Evolutionary conservation across 2,888 invertebrate species (phyloP).

Genomic region (Chromoteleia sp.): DNA sequence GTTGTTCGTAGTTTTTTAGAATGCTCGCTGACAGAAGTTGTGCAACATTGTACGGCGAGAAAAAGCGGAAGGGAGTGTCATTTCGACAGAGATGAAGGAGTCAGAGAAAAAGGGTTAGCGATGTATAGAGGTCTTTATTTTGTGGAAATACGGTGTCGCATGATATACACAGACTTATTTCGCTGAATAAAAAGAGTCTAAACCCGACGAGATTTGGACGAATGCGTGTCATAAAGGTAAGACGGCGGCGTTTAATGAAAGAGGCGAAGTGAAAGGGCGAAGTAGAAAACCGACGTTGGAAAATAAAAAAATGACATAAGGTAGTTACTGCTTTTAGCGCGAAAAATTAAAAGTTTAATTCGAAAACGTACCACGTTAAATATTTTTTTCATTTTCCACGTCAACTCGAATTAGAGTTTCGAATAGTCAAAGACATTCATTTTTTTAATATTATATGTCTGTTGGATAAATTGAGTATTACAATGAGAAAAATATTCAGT

Average conservation of each 20-base stretch:
- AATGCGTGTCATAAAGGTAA: constrained; percentile 35
- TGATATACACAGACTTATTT: constrained; percentile 45
- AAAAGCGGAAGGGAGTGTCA: constrained; percentile 34
- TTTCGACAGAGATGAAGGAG: constrained; percentile 42
- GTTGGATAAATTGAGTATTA: too few species aligned
- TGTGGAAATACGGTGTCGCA: not conserved
- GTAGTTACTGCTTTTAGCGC: not conserved
- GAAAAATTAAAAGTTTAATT: too few species aligned
- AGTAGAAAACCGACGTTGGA: not conserved
- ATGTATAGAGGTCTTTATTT: constrained; percentile 37
- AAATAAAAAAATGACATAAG: constrained; percentile 18
- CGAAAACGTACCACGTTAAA: too few species aligned
- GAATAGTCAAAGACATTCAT: too few species aligned
- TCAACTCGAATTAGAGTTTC: too few species aligned
- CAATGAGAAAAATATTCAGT: too few species aligned
- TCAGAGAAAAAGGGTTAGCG: constrained; percentile 43
- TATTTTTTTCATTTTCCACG: too few species aligned
- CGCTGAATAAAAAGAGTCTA: constrained; percentile 39
- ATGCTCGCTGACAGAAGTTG: constrained; percentile 38
- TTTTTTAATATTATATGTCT: too few species aligned
- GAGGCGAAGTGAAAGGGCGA: constrained; percentile 7
- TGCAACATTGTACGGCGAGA: constrained; percentile 1
- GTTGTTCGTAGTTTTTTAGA: constrained; percentile 45
- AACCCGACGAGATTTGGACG: constrained; percentile 39
- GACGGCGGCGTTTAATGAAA: constrained; percentile 46